Evolutionary conservation across 2,888 invertebrate species (phyloP), one percentile per base, ranked within the genome.

Genomic region (Pseudococcus longispinus): DNA sequence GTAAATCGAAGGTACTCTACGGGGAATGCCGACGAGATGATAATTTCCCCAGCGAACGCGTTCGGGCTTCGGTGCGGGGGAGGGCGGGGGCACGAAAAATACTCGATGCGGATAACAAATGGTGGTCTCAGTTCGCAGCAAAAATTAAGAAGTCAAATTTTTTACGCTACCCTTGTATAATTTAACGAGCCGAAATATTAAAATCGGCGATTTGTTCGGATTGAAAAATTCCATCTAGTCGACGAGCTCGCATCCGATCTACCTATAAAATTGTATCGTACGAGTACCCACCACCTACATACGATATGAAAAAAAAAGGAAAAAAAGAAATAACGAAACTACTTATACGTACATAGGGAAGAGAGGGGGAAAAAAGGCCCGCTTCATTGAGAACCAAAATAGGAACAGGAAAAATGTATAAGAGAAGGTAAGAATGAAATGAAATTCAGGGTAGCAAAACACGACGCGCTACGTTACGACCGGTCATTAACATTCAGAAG

Each of bases 401-500:
- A 37, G 29, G 42, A 20, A 42, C 77, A 80, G 42, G 42, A 20
- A 42, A 42, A 80, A 80, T 32, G 20, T 29, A n/a, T 29, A 46
- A 15, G 15, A 51, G 44, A 32, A 60, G 60, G 60, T 37, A 84
- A 84, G 26, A 55, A 84, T 84, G 65, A 85, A 85, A 85, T 85
- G 65, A 85, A 85, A 85, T 65, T 85, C 42, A 60, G 85, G 85
- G 65, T 85, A 65, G 85, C 77, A 70, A 42, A 85, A 85, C 65
- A 70, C 70, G 65, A 70, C 65, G 85, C 60, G 20, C 37, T 55
- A 65, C 85, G 84, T 84, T 60, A 85, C 85, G 85, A 85, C 70
- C 85, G 85, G 85, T 85, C 85, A 85, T 85, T 85, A 85, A 85
- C 85, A 85, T 85, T 85, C 85, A 85, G 70, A 85, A 85, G 37